Evolutionary conservation across 2,888 invertebrate species (phyloP), one percentile per base, ranked within the genome.

Genomic region (Brachycybe producta): DNA sequence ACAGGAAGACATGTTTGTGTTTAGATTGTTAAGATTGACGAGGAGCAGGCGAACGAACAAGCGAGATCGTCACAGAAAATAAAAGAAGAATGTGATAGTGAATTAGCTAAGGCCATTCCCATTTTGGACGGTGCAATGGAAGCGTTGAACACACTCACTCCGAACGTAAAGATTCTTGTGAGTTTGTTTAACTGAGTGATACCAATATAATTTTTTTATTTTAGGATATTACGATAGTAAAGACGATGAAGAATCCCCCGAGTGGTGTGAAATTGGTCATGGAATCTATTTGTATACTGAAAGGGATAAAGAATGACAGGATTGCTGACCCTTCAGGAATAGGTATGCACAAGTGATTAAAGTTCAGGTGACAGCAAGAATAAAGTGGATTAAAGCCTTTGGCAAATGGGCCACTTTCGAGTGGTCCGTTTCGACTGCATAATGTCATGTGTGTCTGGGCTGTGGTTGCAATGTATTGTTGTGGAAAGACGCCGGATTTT

Each of bases 11-110:
- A 17, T 36, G 3, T 8, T n/a, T 41, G n/a, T 19, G 8, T 13
- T 21, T 27, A 68, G 65, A 62, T 67, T 51, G 69, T 69, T 19
- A 67, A 65, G 61, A 67, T 64, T 38, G 69, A 69, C 54, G 69
- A 69, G 54, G 65, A 64, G 13, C 61, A 65, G 3, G 69, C 69
- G 42, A 68, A 68, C 55, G 67, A 67, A 54, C 67, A 68, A 56
- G 68, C 68, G 1, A 62, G 60, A 45, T 65, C 62, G 13, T 67
- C 68, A n/a, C 59, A 67, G 52, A 64, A 62, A 41, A 69, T 69
- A 50, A 67, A 68, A 54, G 67, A 67, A 49, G 68, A 69, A 52
- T 69, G 69, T 60, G 68, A 70, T 50, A 57, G 60, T n/a, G 67
- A 69, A 41, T 57, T 69, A 27, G 64, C 65, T 1, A 65, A 65